These are phyloP conservation scores for Cololabis saira DNA, from an alignment of 2,113 vertebrate genomes.

Conservation along the genomic window DNA sequence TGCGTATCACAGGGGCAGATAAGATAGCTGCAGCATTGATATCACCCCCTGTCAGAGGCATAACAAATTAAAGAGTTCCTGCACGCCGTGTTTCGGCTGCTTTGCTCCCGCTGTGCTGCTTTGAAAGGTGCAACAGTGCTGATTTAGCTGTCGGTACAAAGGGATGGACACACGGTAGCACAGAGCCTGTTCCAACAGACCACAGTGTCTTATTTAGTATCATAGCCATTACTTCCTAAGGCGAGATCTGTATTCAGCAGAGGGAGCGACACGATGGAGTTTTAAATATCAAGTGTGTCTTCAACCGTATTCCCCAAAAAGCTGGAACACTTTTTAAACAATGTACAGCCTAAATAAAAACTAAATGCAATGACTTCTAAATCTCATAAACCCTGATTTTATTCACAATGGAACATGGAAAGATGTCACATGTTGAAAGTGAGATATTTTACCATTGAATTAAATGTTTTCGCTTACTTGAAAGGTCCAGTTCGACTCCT, in stretches of 20 bases:
- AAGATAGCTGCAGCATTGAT: slow-evolving; percentile 68
- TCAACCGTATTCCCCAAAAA: too few species aligned
- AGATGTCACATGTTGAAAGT: too few species aligned
- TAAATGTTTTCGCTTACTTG: too few species aligned
- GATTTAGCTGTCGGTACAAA: slow-evolving; percentile 58
- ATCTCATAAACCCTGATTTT: too few species aligned
- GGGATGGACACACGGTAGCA: slow-evolving; percentile 21
- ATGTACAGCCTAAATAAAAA: too few species aligned
- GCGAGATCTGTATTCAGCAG: slow-evolving; percentile 14
- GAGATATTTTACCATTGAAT: too few species aligned
- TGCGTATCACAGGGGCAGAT: slow-evolving; percentile 58
- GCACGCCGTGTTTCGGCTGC: slow-evolving; percentile 52
- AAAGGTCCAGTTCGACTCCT: too few species aligned
- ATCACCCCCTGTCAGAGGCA: slow-evolving; percentile 54
- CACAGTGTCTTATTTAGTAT: slow-evolving; percentile 34
- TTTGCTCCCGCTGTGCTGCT: slow-evolving; percentile 59
- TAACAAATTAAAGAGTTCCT: slow-evolving; percentile 71
- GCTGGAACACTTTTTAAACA: too few species aligned
- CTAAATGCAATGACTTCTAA: too few species aligned
- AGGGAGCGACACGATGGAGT: background rate
- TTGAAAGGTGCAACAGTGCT: slow-evolving; percentile 68
- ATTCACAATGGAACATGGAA: too few species aligned
- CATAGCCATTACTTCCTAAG: slow-evolving; percentile 13
- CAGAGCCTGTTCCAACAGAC: slow-evolving; percentile 41
- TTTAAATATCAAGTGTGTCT: background rate